phyloP scores from a whole-genome alignment of 2,113 vertebrate species.

The Otocyon megalotis region DNA sequence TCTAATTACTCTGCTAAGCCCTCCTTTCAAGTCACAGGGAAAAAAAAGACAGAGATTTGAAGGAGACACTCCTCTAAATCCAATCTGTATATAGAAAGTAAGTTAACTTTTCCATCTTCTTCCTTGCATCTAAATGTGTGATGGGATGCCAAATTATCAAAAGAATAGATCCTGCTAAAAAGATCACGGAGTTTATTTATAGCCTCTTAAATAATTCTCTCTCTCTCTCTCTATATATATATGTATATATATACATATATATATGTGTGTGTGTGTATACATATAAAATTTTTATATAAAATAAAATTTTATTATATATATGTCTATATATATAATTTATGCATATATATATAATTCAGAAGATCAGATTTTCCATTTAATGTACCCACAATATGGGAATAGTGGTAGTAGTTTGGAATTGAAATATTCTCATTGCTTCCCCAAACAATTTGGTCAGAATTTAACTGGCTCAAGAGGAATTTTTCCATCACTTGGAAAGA shows the following conservation, averaged over 20 bases:
- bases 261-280: no score
- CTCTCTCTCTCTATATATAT: no score
- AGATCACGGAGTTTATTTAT: background rate
- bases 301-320: no score
- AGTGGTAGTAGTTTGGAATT: background rate
- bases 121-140: background rate
- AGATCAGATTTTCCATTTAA: background rate
- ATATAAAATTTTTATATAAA: no score
- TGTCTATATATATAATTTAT: no score
- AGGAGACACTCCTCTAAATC: background rate
- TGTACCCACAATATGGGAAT: background rate
- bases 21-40: background rate
- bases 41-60: background rate
- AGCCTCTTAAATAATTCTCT: background rate
- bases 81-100: background rate
- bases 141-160: background rate
- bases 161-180: background rate
- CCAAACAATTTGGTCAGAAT: background rate
- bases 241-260: no score
- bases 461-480: background rate
- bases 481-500: background rate
- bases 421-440: background rate
- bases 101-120: background rate
- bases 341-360: no score
- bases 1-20: conserved; percentile 6